These are phyloP conservation scores for Chrysomela aeneicollis DNA, from an alignment of 2,888 invertebrate species.

Conservation along the genomic window DNA sequence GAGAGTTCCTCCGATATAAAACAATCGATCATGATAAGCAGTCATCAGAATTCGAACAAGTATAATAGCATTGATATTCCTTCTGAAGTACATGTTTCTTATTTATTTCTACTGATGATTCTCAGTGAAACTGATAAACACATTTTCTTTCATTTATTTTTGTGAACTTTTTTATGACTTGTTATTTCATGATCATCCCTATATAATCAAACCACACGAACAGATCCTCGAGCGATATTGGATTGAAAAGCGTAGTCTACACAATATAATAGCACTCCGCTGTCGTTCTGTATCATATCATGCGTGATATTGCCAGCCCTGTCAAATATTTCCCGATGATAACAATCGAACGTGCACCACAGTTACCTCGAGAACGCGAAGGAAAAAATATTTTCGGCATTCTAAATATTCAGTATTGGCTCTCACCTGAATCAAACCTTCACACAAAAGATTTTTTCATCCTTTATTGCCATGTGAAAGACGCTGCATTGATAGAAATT, in stretches of 20 bases:
- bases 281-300: not conserved
- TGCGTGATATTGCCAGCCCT: not conserved
- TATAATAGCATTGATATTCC: no score
- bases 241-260: slow-evolving; percentile 6
- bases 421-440: slow-evolving; percentile 26
- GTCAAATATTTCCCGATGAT: slow-evolving; percentile 17
- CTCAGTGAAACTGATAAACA: no score
- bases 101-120: no score
- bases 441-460: slow-evolving; percentile 21
- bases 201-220: no score
- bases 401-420: slow-evolving; percentile 26
- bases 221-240: not conserved
- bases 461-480: slow-evolving; percentile 18
- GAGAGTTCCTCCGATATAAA: no score
- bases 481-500: slow-evolving; percentile 13
- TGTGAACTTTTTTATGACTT: no score
- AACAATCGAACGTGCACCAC: slow-evolving; percentile 12
- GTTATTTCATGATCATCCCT: no score
- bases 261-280: not conserved
- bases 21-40: no score
- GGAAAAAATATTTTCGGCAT: slow-evolving; percentile 20
- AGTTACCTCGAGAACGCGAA: slow-evolving; percentile 15
- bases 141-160: no score
- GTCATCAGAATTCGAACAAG: no score
- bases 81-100: no score